Evolutionary conservation across 2,113 vertebrate genomes (phyloP).

Genomic region (Anolis sagrei): DNA sequence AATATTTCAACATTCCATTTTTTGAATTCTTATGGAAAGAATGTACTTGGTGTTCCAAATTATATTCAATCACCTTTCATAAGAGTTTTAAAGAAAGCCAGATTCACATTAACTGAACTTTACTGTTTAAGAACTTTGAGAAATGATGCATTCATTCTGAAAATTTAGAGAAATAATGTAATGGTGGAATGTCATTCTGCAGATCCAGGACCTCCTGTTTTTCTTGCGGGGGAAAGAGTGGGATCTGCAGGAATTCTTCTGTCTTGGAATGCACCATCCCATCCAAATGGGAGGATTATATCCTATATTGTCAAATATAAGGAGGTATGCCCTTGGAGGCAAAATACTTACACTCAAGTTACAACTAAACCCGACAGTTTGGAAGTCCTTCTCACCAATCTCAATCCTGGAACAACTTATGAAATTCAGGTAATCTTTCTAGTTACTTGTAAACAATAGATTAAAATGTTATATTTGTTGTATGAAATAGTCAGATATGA

Average conservation of each 20-base stretch:
- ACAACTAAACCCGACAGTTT: conserved; percentile 81
- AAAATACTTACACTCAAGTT: conserved; percentile 84
- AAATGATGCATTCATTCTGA: background rate
- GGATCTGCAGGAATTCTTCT: conserved; percentile 95
- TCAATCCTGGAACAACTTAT: conserved; percentile 92
- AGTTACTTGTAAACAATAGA: conserved; percentile 11
- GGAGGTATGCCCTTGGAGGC: conserved; percentile 92
- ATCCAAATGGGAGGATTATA: conserved; percentile 80
- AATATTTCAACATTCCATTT: conserved; percentile 59
- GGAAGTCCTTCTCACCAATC: conserved; percentile 90
- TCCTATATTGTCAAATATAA: conserved; percentile 91
- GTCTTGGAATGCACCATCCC: conserved; percentile 84
- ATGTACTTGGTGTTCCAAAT: conserved; percentile 62
- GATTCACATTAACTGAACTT: background rate
- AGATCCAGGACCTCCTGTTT: conserved; percentile 85
- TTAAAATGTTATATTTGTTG: conserved; percentile 1
- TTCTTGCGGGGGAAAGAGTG: conserved; percentile 88
- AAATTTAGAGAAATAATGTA: conserved; percentile 22
- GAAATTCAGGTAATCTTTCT: conserved; percentile 87
- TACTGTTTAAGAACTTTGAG: conserved; percentile 36
- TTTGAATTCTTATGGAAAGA: conserved; percentile 68
- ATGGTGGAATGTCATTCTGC: conserved; percentile 35
- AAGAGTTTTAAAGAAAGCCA: conserved; percentile 43
- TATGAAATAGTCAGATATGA: background rate
- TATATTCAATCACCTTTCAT: conserved; percentile 52